Base-by-base conservation (phyloP, 2,888 invertebrate genomes). In the Drosophila percnosoma region DNA sequence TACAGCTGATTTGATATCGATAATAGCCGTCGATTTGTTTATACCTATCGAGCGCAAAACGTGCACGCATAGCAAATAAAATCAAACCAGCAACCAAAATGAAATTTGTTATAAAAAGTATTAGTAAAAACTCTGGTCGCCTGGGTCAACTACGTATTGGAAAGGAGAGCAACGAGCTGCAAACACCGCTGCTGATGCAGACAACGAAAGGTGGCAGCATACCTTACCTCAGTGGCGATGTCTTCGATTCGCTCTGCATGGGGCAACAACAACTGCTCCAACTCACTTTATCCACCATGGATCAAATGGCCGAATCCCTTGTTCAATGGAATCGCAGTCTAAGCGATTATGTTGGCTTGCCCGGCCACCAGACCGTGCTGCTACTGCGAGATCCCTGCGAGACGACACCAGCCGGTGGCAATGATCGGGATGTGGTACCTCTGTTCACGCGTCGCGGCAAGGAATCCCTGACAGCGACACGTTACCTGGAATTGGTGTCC, bases 381-480 rank as follows among this genome's bases (percentile, higher is more conserved):
- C 80, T 90, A 0, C 57, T 92, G 4, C 87, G 91, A 91, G 97
- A 97, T 93, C 95, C 97, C 1, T 95, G 95, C 71, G 94, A 95
- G 83, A 87, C 93, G 27, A 95, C 95, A 6, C 95, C 95, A n/a
- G 82, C 94, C 10, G 97, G 97, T 0, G 96, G 95, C 91, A 96
- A 97, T 92, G 95, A 96, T 78, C 95, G 94, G 59, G 94, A 95
- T 68, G 94, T 95, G 59, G 94, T 97, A 13, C 96, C 98, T 0
- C 89, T 98, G 21, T 98, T 97, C 96, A 95, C 96, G 0, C 95
- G 95, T 86, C 94, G 95, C 76, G 98, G 98, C 49, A 96, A 97
- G 92, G 94, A 94, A 69, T 92, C 95, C 78, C 92, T 98, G 38
- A 94, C 94, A 65, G 93, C 95, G 0, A 93, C 95, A 62, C 94